Conservation (phyloP, 2,888 invertebrate genomes). For the Punctoribates punctum region DNA sequence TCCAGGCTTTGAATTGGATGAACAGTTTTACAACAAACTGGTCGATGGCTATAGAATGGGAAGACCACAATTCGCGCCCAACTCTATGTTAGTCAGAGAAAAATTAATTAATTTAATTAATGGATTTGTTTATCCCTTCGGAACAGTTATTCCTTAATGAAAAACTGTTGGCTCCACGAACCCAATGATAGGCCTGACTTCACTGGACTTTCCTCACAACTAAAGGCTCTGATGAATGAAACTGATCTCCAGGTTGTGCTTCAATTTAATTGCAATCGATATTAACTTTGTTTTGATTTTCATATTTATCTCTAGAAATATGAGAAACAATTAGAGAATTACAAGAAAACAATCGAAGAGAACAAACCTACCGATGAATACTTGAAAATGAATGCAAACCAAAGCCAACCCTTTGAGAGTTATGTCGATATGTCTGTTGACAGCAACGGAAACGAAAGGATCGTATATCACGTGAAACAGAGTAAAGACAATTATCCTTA, state of each 20-base stretch:
- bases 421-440: conserved; percentile 20
- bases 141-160: conserved; percentile 69
- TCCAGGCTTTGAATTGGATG: conserved; percentile 59
- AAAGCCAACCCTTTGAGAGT: neutral
- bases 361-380: neutral
- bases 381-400: neutral
- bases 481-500: neutral
- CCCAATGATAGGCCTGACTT: conserved; percentile 76
- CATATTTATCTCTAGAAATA: neutral
- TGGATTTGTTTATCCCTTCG: neutral
- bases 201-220: conserved; percentile 66
- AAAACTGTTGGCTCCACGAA: conserved; percentile 76
- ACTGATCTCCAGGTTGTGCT: conserved; percentile 45
- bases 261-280: neutral
- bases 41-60: conserved; percentile 83
- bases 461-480: neutral
- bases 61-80: conserved; percentile 74
- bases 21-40: conserved; percentile 57
- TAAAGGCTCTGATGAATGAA: conserved; percentile 73
- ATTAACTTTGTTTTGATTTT: neutral
- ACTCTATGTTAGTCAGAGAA: neutral
- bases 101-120: neutral
- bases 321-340: neutral
- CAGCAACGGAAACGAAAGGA: neutral
- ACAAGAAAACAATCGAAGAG: neutral